These are phyloP conservation scores for Stichopus chloronotus DNA, from an alignment of 35 echinoderm and acorn worm genomes.

Conservation along the genomic window DNA sequence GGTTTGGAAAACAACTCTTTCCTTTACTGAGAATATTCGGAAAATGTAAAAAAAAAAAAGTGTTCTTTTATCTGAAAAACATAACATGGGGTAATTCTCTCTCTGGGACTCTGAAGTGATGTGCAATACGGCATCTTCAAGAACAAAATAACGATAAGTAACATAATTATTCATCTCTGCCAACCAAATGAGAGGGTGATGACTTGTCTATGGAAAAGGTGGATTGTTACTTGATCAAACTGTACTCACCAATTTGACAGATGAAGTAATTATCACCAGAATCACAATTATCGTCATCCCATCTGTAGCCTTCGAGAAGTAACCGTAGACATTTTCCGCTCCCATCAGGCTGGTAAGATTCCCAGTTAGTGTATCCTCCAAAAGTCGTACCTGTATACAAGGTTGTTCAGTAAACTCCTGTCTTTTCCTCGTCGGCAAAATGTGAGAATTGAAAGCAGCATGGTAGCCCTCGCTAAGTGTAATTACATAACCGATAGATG, in stretches of 20 bases:
- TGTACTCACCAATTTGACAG: conserved; percentile 24
- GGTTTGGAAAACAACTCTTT: too few species aligned
- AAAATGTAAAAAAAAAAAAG: too few species aligned
- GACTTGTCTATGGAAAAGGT: neutral
- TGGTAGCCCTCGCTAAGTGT: neutral
- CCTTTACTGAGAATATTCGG: too few species aligned
- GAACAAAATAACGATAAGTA: too few species aligned
- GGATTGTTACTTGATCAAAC: too few species aligned
- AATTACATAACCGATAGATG: neutral
- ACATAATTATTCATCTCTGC: too few species aligned
- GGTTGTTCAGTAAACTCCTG: neutral
- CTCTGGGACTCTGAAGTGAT: too few species aligned
- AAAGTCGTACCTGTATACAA: neutral
- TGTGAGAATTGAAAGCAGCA: neutral
- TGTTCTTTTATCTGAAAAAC: too few species aligned
- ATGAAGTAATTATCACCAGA: conserved; percentile 18
- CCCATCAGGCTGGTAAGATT: neutral
- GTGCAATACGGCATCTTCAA: too few species aligned
- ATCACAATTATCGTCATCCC: neutral
- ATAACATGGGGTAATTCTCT: too few species aligned
- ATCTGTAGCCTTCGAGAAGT: neutral
- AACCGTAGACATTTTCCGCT: neutral
- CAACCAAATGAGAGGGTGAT: neutral
- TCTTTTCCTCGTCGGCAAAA: neutral
- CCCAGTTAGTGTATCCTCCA: neutral